Percentiles rank a stretch among this genome's conserved stretches.
Conservation (phyloP, 2,113 vertebrate genomes). For the Chascanopsetta lugubris region DNA sequence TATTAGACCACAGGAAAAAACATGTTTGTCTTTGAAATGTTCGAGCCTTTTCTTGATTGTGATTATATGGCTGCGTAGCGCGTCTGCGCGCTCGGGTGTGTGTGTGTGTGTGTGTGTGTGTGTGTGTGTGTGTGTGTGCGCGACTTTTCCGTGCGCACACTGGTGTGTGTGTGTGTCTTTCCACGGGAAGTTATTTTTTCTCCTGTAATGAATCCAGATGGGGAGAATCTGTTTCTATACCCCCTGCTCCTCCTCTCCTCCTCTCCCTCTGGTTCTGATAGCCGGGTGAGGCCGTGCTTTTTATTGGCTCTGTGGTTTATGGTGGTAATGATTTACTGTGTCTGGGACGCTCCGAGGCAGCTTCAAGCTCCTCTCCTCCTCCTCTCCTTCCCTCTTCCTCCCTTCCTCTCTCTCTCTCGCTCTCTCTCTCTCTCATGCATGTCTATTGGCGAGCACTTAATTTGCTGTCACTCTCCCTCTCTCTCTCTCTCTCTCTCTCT, state of each 20-base stretch:
- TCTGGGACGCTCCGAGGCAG: constrained; percentile 68
- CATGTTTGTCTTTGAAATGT: constrained; percentile 87
- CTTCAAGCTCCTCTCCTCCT: constrained; percentile 67
- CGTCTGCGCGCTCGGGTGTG: constrained; percentile 36
- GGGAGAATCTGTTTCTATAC: constrained; percentile 74
- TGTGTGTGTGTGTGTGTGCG: constrained; percentile 38
- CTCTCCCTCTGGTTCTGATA: constrained; percentile 70
- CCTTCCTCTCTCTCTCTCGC: constrained; percentile 1
- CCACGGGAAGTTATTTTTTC: constrained; percentile 73
- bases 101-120: constrained; percentile 19
- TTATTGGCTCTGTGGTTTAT: constrained; percentile 78
- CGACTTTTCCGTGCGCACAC: constrained; percentile 18
- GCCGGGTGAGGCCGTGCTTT: constrained; percentile 70
- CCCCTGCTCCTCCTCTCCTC: constrained; percentile 54
- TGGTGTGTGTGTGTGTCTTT: constrained; percentile 47
- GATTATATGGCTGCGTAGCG: constrained; percentile 72
- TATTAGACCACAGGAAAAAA: constrained; percentile 88
- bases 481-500: constrained; percentile 65
- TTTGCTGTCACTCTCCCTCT: constrained; percentile 66
- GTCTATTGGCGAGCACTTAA: constrained; percentile 54
- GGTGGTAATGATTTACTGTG: constrained; percentile 76
- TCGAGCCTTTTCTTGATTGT: constrained; percentile 78
- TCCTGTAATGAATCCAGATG: constrained; percentile 83
- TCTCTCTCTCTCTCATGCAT: constrained; percentile 31
- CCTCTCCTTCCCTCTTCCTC: constrained; percentile 18